Conservation (phyloP, 2,888 invertebrate genomes). For the Tiliacea citrago region DNA sequence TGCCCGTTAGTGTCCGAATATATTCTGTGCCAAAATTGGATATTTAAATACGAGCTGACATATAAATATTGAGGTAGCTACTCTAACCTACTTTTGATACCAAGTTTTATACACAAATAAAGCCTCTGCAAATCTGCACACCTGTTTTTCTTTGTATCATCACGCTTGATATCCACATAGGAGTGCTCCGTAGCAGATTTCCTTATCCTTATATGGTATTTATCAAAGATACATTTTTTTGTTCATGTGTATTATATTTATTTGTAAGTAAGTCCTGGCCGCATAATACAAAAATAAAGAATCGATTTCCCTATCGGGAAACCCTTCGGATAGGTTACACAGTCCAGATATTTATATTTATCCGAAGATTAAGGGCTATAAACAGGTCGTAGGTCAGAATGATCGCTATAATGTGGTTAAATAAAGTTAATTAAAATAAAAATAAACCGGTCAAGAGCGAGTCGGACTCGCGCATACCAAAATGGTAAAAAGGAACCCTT, state of each 20-base stretch:
- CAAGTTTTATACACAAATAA: not conserved
- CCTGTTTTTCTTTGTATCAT: constrained; percentile 20
- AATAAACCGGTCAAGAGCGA: too few relatives aligned
- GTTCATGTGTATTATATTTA: not conserved
- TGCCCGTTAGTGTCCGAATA: constrained; percentile 6
- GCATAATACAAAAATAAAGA: constrained; percentile 26
- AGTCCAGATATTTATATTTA: too few relatives aligned
- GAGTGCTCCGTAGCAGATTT: not conserved
- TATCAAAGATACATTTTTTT: not conserved
- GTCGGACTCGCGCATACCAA: too few relatives aligned
- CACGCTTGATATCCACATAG: constrained; percentile 7
- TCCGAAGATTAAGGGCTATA: constrained; percentile 71
- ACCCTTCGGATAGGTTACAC: too few relatives aligned
- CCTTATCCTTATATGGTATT: not conserved
- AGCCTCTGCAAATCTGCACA: not conserved
- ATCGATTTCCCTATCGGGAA: constrained; percentile 35
- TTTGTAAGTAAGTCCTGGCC: not conserved
- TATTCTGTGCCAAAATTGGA: constrained; percentile 22
- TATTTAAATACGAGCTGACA: constrained; percentile 15
- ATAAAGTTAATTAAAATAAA: not conserved
- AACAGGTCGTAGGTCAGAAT: constrained; percentile 65
- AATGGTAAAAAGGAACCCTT: too few relatives aligned
- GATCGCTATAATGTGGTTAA: constrained; percentile 51
- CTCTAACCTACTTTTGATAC: not conserved
- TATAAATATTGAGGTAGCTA: constrained; percentile 18